Conservation (phyloP, 2,797 vertebrate genomes). For the Novumbra hubbsi region DNA sequence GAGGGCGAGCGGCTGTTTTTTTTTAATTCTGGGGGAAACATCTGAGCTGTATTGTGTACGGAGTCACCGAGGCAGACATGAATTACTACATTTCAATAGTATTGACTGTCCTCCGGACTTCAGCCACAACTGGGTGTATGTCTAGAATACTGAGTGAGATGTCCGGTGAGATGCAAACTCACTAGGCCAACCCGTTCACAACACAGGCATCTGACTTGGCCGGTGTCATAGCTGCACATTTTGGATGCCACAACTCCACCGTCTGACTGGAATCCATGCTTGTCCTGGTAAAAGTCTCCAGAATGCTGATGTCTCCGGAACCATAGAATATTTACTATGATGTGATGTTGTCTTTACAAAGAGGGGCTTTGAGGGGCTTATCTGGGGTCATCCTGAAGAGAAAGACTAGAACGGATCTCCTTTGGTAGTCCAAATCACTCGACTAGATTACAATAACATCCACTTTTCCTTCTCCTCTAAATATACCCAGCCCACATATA, state of each 20-base stretch:
- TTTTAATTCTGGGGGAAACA: slow-evolving; percentile 74
- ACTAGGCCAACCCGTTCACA: not conserved
- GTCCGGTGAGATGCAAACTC: slow-evolving; percentile 8
- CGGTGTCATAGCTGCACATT: slow-evolving; percentile 35
- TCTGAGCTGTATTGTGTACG: slow-evolving; percentile 58
- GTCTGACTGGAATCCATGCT: slow-evolving; percentile 5
- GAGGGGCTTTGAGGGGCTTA: slow-evolving; percentile 24
- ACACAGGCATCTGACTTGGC: slow-evolving; percentile 23
- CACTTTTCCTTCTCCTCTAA: not conserved
- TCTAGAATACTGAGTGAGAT: slow-evolving; percentile 65
- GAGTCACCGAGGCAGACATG: slow-evolving; percentile 64
- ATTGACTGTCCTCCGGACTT: slow-evolving; percentile 69
- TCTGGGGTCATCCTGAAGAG: too few species aligned
- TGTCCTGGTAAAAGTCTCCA: slow-evolving; percentile 7
- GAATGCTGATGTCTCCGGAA: slow-evolving; percentile 27
- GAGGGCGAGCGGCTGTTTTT: slow-evolving; percentile 58
- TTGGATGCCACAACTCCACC: slow-evolving; percentile 31
- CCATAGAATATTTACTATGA: slow-evolving; percentile 4
- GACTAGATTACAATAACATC: not conserved
- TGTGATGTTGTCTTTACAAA: not conserved
- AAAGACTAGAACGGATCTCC: not conserved
- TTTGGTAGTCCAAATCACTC: not conserved
- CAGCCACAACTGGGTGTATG: slow-evolving; percentile 56
- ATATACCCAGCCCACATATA: not conserved
- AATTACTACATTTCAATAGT: slow-evolving; percentile 78